phyloP scores from a whole-genome alignment of 2,113 vertebrate species.

The Carettochelys insculpta region DNA sequence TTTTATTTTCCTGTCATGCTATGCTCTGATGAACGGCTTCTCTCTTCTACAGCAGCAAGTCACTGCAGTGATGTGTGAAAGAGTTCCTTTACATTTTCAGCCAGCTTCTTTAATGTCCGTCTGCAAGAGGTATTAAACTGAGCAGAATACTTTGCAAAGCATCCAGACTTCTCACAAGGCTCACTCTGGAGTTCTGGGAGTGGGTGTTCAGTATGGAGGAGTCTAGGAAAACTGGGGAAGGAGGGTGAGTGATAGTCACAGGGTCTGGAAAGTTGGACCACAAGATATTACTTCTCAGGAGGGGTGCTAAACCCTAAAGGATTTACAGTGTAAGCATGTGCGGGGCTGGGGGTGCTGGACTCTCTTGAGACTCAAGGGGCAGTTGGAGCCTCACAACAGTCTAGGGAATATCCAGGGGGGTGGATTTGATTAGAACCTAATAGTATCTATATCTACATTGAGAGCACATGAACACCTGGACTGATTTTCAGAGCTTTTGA shows the following conservation, averaged over 20 bases:
- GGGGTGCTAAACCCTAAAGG: not conserved
- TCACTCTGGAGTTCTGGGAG: not conserved
- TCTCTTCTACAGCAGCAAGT: not conserved
- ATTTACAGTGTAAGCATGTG: not conserved
- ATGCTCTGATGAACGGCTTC: conserved; percentile 10
- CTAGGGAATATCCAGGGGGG: too few species aligned
- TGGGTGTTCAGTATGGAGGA: not conserved
- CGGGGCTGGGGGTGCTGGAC: not conserved
- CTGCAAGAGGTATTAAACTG: not conserved
- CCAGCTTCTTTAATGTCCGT: not conserved
- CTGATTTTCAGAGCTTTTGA: not conserved
- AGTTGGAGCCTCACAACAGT: not conserved
- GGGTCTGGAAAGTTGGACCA: not conserved
- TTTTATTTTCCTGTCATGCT: not conserved
- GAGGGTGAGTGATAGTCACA: not conserved
- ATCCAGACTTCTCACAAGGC: not conserved
- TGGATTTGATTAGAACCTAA: not conserved
- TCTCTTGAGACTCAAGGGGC: too few species aligned
- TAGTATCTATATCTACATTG: not conserved
- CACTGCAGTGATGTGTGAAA: conserved; percentile 17
- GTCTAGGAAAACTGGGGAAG: not conserved
- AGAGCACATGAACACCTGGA: not conserved
- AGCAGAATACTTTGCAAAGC: conserved; percentile 1
- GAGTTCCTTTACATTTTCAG: not conserved
- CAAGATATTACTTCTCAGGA: not conserved